phyloP scores from a whole-genome alignment of 2,888 invertebrate species.

The Cryptus armator region DNA sequence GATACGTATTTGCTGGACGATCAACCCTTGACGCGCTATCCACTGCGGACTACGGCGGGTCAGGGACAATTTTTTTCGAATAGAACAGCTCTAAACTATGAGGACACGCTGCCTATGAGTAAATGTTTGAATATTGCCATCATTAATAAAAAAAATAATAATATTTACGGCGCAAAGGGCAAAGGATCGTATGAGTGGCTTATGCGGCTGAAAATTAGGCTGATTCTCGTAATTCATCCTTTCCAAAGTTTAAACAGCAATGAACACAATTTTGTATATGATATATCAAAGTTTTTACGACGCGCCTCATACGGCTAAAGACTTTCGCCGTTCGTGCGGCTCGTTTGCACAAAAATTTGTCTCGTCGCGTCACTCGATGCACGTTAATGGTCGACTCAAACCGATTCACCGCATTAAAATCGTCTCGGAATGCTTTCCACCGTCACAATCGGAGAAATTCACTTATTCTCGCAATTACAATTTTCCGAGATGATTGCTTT shows the following conservation, averaged over 20 bases:
- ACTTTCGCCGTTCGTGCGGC: neutral
- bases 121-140: neutral
- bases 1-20: constrained; percentile 69
- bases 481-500: neutral
- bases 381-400: neutral
- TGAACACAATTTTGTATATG: too few species aligned
- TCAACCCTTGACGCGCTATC: constrained; percentile 46
- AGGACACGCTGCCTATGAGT: too few species aligned
- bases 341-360: constrained; percentile 7
- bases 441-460: constrained; percentile 63
- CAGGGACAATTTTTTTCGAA: constrained; percentile 55
- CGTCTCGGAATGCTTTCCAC: constrained; percentile 31
- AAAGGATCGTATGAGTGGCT: too few species aligned
- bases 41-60: constrained; percentile 33
- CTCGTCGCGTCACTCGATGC: neutral
- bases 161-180: too few species aligned
- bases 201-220: too few species aligned
- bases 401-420: neutral
- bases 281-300: neutral
- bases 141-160: too few species aligned
- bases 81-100: neutral
- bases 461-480: constrained; percentile 50
- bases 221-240: too few species aligned
- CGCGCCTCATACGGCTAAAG: neutral
- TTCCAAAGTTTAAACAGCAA: too few species aligned